These are phyloP conservation scores for Brachylomia viminalis DNA, from an alignment of 2,888 invertebrate genomes.

Conservation along the genomic window DNA sequence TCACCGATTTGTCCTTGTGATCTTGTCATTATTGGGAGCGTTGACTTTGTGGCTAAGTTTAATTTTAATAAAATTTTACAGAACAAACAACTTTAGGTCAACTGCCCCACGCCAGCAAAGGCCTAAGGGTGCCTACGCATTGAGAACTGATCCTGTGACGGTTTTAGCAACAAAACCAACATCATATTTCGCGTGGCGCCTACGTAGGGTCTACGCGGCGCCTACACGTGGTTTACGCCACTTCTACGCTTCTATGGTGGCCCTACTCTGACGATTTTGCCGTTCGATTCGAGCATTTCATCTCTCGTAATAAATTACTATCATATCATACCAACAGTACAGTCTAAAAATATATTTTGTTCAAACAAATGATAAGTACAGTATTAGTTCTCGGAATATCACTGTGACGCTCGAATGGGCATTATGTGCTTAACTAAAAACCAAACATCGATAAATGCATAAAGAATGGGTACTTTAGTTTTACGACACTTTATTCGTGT, in stretches of 20 bases:
- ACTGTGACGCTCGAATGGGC: conserved; percentile 29
- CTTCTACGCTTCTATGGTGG: neutral
- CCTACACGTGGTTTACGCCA: too few species aligned
- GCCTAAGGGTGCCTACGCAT: neutral
- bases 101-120: too few species aligned
- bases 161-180: neutral
- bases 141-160: neutral
- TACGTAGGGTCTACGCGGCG: neutral
- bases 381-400: conserved; percentile 23
- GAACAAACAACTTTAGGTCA: neutral
- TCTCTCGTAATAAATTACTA: neutral
- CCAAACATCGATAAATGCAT: conserved; percentile 34
- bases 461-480: conserved; percentile 26
- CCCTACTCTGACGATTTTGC: neutral
- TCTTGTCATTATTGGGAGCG: conserved; percentile 10
- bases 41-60: neutral
- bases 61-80: neutral
- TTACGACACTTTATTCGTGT: conserved; percentile 1
- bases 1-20: neutral
- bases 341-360: conserved; percentile 14
- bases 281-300: neutral
- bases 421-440: conserved; percentile 40
- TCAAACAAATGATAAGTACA: conserved; percentile 36
- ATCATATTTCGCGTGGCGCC: neutral
- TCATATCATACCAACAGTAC: neutral